Evolutionary conservation across 2,113 vertebrate genomes (phyloP), one percentile per base, ranked within the genome.

Genomic region (Pelodiscus sinensis): DNA sequence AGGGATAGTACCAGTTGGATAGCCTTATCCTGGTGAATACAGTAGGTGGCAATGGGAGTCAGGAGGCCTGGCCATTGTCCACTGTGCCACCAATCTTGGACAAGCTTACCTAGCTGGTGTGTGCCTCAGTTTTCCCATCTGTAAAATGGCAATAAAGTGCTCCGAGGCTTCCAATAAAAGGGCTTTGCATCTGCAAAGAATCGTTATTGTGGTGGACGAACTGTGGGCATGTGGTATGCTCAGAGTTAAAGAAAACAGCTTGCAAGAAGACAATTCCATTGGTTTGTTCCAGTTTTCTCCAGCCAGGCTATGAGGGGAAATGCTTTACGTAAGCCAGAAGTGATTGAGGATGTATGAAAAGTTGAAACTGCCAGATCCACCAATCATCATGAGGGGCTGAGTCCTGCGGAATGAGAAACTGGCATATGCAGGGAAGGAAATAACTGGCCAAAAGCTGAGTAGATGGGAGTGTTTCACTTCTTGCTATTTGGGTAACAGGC

Each of bases 101-200:
- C 65, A 71, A 35, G 18, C 16, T 31, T n/a, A 35, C 31, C 4
- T 35, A 35, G 13, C 31, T 71, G 21, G 31, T n/a, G n/a, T 35
- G 65, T 71, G 65, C 65, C 65, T 14, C 31, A 31, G 65, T n/a
- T 68, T 68, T 25, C 31, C 15, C 65, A n/a, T 68, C 65, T 90
- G 80, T 71, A 68, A 38, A 86, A 81, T 14, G 18, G 65, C 8
- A n/a, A 35, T 6, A 35, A 71, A n/a, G 24, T 57, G 56, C 58
- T 0, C 0, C 0, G 0, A 21, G 6, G 4, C 2, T 79, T 7
- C 29, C 25, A 68, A 44, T 62, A 13, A 79, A 79, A 57, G 14
- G 51, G 19, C 38, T 44, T 24, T 68, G 55, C 55, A 35, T 77
- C 1, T 21, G 18, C 38, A 29, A 44, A 87, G 79, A 78, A n/a